Evolutionary conservation across 2,888 invertebrate species (phyloP).

Genomic region (Andrena dorsata): DNA sequence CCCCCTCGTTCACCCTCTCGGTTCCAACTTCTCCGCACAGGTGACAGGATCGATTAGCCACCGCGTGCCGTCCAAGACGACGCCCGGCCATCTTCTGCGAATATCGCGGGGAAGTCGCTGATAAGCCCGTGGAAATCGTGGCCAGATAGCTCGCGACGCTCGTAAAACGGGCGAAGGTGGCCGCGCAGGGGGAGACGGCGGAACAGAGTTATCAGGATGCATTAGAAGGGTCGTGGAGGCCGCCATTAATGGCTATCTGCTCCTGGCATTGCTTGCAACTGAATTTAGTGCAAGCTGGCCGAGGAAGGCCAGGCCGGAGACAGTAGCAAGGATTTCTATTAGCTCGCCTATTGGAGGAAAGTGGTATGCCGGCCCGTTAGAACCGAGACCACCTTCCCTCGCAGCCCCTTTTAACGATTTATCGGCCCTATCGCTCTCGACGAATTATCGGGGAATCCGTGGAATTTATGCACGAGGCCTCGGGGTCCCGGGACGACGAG

Average conservation of each 20-base stretch:
- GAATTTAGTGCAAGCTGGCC: slow-evolving; percentile 76
- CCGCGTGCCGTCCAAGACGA: slow-evolving; percentile 33
- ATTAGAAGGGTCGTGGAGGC: slow-evolving; percentile 75
- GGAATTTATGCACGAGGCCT: slow-evolving; percentile 18
- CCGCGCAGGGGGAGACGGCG: slow-evolving; percentile 25
- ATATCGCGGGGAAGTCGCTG: slow-evolving; percentile 57
- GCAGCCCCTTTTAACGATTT: slow-evolving; percentile 45
- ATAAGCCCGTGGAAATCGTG: slow-evolving; percentile 61
- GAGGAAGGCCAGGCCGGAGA: slow-evolving; percentile 31
- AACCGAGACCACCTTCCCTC: slow-evolving; percentile 20
- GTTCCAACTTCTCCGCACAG: slow-evolving; percentile 34
- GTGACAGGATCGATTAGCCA: slow-evolving; percentile 59
- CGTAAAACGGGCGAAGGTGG: slow-evolving; percentile 59
- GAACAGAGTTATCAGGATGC: slow-evolving; percentile 76
- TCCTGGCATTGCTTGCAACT: slow-evolving; percentile 76
- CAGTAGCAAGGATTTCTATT: slow-evolving; percentile 70
- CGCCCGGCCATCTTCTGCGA: slow-evolving; percentile 52
- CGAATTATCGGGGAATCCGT: slow-evolving; percentile 42
- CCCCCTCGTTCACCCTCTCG: not conserved
- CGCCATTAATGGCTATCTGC: slow-evolving; percentile 79
- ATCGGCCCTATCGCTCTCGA: slow-evolving; percentile 42
- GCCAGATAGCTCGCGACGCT: slow-evolving; percentile 43
- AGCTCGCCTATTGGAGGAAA: slow-evolving; percentile 50
- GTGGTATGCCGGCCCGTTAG: slow-evolving; percentile 46
- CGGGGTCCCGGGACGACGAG: not conserved